Evolutionary conservation across 2,113 vertebrate species (phyloP), one percentile per base, ranked within the genome.

Genomic region (Elgaria multicarinata): DNA sequence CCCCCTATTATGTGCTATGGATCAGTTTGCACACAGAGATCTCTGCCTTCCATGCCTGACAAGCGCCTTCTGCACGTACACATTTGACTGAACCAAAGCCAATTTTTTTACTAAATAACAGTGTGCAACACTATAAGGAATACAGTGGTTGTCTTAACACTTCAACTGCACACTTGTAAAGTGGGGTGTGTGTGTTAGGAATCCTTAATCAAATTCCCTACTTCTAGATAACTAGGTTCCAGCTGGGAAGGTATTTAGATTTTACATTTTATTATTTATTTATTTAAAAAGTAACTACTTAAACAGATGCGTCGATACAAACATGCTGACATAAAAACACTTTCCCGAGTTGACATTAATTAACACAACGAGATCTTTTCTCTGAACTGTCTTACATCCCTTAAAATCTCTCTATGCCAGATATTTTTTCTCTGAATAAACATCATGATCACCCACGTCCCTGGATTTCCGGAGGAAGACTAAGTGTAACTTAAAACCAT

Each of bases 301-400:
- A 88, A 88, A 55, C 64, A 88, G 87, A 88, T 88, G 79, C 53
- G 62, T 53, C 53, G 64, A 58, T 44, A 53, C 87, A 82, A 82
- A 55, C 9, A 66, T 77, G 69, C 55, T 42, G 58, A 83, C 36
- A 66, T 33, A 64, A 64, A 81, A 82, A 64, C 62, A 69, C 74
- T 77, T 72, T 83, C 31, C 28, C 75, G 42, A 84, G n/a, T 66
- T 85, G 88, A 66, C 71, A 77, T 42, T 89, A 89, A 83, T 83
- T 89, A 84, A 84, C 44, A 77, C 88, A 89, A 74, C 31, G 58
- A 42, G 82, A 89, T 85, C n/a, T 85, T 85, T 85, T 71, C 36
- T 78, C n/a, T 78, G 62, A 89, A 44, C 74, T 75, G 24, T 85
- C 62, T 78, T 62, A 42, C 28, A 46, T 83, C 53, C 31, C 67